A percentile compares a stretch with the other conserved stretches of the same genome.
phyloP scores from a whole-genome alignment of 2,888 invertebrate genomes.

The Vannuccia rotundouncinata region DNA sequence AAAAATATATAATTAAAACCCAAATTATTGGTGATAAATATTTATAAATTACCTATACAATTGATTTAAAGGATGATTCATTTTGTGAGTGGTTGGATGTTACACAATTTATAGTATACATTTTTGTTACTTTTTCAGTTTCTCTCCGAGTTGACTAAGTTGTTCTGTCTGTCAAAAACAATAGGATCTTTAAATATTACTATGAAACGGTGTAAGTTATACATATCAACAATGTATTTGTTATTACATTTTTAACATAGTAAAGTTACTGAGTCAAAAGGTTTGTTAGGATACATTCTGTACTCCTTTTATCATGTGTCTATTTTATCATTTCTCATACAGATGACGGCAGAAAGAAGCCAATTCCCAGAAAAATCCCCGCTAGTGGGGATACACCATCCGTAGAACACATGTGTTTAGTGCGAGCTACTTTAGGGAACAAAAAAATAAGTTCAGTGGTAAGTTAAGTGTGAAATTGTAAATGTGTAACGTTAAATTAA shows the following conservation, averaged over 20 bases:
- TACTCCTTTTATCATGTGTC: no score
- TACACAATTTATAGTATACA: no score
- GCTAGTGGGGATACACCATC: constrained; percentile 50
- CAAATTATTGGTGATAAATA: no score
- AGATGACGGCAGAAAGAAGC: constrained; percentile 58
- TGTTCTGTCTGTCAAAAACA: constrained; percentile 76
- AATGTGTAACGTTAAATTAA: not conserved
- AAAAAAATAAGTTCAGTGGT: constrained; percentile 64
- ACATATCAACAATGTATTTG: not conserved
- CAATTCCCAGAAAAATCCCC: constrained; percentile 58
- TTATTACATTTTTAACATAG: not conserved
- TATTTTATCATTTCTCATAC: no score
- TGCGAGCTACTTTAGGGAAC: constrained; percentile 71
- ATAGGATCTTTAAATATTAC: constrained; percentile 76
- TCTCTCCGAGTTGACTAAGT: constrained; percentile 71
- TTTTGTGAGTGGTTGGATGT: no score
- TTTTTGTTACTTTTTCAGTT: no score
- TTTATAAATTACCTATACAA: no score
- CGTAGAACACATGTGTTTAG: constrained; percentile 71
- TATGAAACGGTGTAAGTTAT: constrained; percentile 72
- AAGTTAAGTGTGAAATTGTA: constrained; percentile 39
- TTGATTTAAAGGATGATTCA: no score
- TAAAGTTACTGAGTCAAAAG: no score
- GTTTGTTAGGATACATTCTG: no score
- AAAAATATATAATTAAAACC: no score